Evolutionary conservation across 2,113 vertebrate species (phyloP), one percentile per base, ranked within the genome.

Genomic region (Tautogolabrus adspersus): DNA sequence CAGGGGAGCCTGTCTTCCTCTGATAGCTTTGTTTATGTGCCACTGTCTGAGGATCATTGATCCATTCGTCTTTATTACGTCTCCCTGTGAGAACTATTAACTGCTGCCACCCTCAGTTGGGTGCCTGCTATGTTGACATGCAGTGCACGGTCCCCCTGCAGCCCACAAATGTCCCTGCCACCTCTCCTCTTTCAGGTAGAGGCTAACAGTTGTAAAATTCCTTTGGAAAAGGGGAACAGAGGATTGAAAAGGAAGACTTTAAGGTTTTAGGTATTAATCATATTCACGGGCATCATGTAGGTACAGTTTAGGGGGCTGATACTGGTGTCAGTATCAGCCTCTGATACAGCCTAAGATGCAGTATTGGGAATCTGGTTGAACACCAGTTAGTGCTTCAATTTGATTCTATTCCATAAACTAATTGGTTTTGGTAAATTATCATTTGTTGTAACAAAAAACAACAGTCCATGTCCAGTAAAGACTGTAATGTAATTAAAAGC

Each of bases 21-120:
- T 87, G 74, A 86, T 85, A 66, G 75, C 86, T 66, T 88, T 91
- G 79, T 90, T 91, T 87, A 84, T 83, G 72, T 73, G 54, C 77
- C 77, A 78, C 83, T 87, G 83, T 89, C 80, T 81, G 73, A 52
- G 75, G 57, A 79, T 87, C 79, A 89, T 87, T 90, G 90, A 89
- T 90, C 87, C 74, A 86, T 92, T 91, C 69, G 11, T 93, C 90
- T 92, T 93, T 85, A 87, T 93, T 91, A 85, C 7, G 19, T 66
- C 77, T 69, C 73, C 61, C 71, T 80, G 76, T 82, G 87, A 90
- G 82, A 79, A 88, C 80, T 86, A 88, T 91, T 90, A 90, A 88
- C 79, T 83, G 74, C 82, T 84, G 82, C 86, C 89, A 85, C 72
- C 70, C 88, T 91, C 82, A 73, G 83, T 84, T 72, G 82, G 66